phyloP scores from a whole-genome alignment of 1,140 invertebrate genomes.

The Drosophila ironensis region DNA sequence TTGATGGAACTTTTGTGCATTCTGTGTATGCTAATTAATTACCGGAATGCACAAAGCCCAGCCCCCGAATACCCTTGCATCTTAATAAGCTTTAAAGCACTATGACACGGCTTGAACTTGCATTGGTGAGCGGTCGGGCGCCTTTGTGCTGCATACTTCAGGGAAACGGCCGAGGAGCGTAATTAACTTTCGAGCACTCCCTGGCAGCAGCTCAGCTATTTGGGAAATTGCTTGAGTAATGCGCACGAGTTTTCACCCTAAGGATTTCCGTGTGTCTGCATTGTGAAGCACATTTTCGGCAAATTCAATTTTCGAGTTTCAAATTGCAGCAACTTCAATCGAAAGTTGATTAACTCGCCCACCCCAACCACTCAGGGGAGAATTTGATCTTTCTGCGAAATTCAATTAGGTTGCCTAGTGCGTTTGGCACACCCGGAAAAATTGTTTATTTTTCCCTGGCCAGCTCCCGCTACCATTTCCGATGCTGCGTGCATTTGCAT shows the following conservation, averaged over 20 bases:
- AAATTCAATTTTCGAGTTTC: slow-evolving; percentile 34
- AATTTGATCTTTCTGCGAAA: slow-evolving; percentile 36
- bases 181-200: slow-evolving; percentile 31
- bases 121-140: slow-evolving; percentile 1
- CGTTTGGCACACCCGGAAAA: slow-evolving; percentile 20
- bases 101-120: slow-evolving; percentile 15
- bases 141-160: slow-evolving; percentile 19
- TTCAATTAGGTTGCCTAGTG: slow-evolving; percentile 49
- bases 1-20: slow-evolving; percentile 45
- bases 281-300: slow-evolving; percentile 3
- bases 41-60: slow-evolving; percentile 15
- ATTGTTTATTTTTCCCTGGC: slow-evolving; percentile 29
- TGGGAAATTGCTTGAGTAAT: slow-evolving; percentile 5
- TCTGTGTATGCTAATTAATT: slow-evolving; percentile 56
- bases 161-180: slow-evolving; percentile 11
- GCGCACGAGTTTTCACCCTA: neutral
- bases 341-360: slow-evolving; percentile 33
- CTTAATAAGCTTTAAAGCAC: slow-evolving; percentile 16
- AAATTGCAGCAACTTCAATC: slow-evolving; percentile 16
- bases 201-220: neutral
- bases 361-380: neutral
- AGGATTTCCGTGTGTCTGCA: slow-evolving; percentile 5
- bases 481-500: slow-evolving; percentile 51
- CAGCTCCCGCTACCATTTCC: neutral
- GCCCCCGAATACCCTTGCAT: neutral